Base-by-base conservation (phyloP, 1,140 invertebrate genomes). In the Drosophila nigrodunni region DNA sequence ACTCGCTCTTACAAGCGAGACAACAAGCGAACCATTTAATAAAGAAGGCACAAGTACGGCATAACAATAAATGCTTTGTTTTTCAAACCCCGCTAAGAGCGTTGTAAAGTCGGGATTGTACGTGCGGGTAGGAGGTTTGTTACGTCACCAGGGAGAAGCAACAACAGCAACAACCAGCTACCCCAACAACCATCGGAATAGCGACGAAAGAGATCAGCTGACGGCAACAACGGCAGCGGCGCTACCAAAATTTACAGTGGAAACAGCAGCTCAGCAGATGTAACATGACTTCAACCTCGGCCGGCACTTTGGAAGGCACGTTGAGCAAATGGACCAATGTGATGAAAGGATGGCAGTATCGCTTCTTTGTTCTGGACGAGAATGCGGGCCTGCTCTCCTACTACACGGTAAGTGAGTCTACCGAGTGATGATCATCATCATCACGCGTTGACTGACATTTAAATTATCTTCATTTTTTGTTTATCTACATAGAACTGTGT, bases 321-420 rank as follows among this genome's bases (percentile, higher is more conserved):
- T 93, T 99, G 49, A 99, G 97, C 93, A 99, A 99, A 95, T 99
- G 98, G 99, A 99, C 99, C 67, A 99, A 99, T 95, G 97, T 99
- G 80, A 98, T 99, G 95, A 99, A 99, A 94, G 99, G 98, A 70
- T 99, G 98, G 98, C 99, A 99, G 93, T 99, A 98, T 93, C 95
- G 98, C 65, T 99, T 98, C 97, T 99, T 99, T 94, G 98, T 99
- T 74, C 94, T 99, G 76, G 98, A 99, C 94, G 97, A 98, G 92
- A 97, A 97, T 93, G 97, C 97, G 71, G 98, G 98, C 13, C 94
- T 99, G 46, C 94, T 99, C 43, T 98, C 98, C 13, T 99, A 99
- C 94, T 99, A 99, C 91, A 99, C 98, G 92, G 98, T 99, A 94
- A 95, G 96, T 30, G 25, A 30, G 25, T 30, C 25, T 30, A 30